phyloP scores from a whole-genome alignment of 1,140 invertebrate species.

The Solenopsis fugax region DNA sequence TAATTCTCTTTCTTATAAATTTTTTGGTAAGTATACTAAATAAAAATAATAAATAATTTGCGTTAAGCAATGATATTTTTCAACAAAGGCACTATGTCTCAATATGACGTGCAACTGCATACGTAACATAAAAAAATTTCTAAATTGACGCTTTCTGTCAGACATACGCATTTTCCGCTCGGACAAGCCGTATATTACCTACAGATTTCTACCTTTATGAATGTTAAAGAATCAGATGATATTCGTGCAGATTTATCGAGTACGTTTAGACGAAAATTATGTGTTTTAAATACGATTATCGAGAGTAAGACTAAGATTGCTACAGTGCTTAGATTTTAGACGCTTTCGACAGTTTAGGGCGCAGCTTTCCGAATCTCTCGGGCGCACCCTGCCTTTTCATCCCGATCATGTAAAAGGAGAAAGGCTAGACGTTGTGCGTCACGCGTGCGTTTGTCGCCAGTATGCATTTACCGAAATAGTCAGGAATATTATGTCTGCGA shows the following conservation, averaged over 20 bases:
- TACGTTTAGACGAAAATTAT: conserved; percentile 38
- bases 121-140: background rate
- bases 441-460: background rate
- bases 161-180: background rate
- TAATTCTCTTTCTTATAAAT: background rate
- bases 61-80: background rate
- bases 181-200: conserved; percentile 22
- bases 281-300: conserved; percentile 34
- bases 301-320: conserved; percentile 49
- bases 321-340: conserved; percentile 51
- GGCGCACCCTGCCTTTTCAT: background rate
- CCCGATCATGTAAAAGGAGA: background rate
- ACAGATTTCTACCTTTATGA: conserved; percentile 61
- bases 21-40: background rate
- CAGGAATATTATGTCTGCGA: background rate
- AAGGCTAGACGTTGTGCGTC: background rate
- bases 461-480: background rate
- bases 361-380: background rate
- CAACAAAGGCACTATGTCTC: background rate
- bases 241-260: conserved; percentile 36
- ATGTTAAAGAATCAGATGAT: conserved; percentile 48
- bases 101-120: background rate
- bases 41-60: background rate
- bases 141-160: conserved; percentile 5
- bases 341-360: background rate